A percentile compares a stretch with the other conserved stretches of the same genome.
phyloP scores from a whole-genome alignment of 2,797 vertebrate genomes.

The Sebastes paucispinis region DNA sequence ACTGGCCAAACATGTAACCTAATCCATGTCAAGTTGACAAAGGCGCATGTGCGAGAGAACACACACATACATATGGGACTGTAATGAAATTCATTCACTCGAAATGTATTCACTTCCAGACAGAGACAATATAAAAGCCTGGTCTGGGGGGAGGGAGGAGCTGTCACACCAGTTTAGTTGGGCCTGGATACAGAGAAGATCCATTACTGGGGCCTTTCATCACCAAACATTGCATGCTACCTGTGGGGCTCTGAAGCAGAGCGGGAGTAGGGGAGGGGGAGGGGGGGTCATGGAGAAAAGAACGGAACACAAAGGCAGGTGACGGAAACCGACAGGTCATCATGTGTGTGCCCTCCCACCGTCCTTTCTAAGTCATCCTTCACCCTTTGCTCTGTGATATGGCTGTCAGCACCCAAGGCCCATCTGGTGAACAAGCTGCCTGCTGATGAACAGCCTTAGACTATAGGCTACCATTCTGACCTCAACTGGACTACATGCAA shows the following conservation, averaged over 20 bases:
- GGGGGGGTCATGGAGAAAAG: neutral
- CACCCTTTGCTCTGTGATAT: slow-evolving; percentile 45
- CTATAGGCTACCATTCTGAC: neutral
- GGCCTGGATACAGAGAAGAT: slow-evolving; percentile 60
- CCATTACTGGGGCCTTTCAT: slow-evolving; percentile 77
- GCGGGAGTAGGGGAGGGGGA: neutral
- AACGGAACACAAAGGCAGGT: slow-evolving; percentile 62
- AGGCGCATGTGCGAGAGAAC: neutral
- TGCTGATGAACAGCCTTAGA: slow-evolving; percentile 46
- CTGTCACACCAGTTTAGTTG: slow-evolving; percentile 75
- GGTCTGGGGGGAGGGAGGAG: slow-evolving; percentile 49
- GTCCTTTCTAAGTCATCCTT: slow-evolving; percentile 53
- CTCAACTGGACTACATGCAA: neutral
- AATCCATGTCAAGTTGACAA: slow-evolving; percentile 15
- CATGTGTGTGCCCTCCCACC: slow-evolving; percentile 48
- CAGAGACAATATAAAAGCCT: slow-evolving; percentile 55
- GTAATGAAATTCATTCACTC: slow-evolving; percentile 66
- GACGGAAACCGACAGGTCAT: slow-evolving; percentile 69
- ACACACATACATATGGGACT: slow-evolving; percentile 12
- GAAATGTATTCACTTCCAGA: slow-evolving; percentile 51
- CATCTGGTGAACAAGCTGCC: slow-evolving; percentile 67
- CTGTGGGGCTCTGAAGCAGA: slow-evolving; percentile 58
- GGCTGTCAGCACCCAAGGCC: slow-evolving; percentile 26
- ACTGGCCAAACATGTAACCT: slow-evolving; percentile 38
- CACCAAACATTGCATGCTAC: slow-evolving; percentile 60